Base-by-base conservation (phyloP, 2,113 vertebrate species). In the Pyxicephalus adspersus region DNA sequence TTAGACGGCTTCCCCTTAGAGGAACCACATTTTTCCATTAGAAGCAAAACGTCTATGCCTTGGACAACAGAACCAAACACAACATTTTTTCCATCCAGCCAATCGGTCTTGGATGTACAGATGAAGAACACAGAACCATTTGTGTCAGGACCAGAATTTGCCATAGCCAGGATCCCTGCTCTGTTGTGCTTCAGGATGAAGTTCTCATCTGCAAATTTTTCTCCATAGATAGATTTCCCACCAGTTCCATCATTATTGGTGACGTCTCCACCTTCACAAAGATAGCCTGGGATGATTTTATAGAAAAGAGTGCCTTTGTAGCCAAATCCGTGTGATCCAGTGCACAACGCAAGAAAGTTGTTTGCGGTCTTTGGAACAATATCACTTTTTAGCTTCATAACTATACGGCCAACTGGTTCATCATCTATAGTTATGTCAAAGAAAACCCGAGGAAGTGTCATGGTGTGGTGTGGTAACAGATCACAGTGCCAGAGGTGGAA, bases 121-220 rank as follows among this genome's bases (percentile, higher is more conserved):
- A 99, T 95, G 85, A 99, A 99, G 85, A 99, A 99, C 90, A 98
- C 97, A 73, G 97, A 98, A 0, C 96, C 95, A 0, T 98, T 98
- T 0, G 97, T 98, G 91, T 98, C 96, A 26, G 95, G 92, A 8
- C 97, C 97, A 0, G 97, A 94, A 0, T 99, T 99, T 2, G 96
- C 97, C 97, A 99, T 99, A 31, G 96, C 72, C 38, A 81, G 16
- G 45, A 64, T 83, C 15, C 80, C 80, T 26, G 75, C 0, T 6
- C 52, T 75, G 1, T 54, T 83, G 81, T 84, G 81, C 63, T 63
- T 75, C 68, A 84, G 68, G 6, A 3, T 4, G 54, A 84, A 84
- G 70, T 84, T 84, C 84, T 84, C 84, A 80, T 84, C 84, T 0
- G 22, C 4, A 58, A 84, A 84, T 45, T 80, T 79, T 5, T 19